Conservation (phyloP, 2,113 vertebrate genomes). For the Tyrannus savana region DNA sequence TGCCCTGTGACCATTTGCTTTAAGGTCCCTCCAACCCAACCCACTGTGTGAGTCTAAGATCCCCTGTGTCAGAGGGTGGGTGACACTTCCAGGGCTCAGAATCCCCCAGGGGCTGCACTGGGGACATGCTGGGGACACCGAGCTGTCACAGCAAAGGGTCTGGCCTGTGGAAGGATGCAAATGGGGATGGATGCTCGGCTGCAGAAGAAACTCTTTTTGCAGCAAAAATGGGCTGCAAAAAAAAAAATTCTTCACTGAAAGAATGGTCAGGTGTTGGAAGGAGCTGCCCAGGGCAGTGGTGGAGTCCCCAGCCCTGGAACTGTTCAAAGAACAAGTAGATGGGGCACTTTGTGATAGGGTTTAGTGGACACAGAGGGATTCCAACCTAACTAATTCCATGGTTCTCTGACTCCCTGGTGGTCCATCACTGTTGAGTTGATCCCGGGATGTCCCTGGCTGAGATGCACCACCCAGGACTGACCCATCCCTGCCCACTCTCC, state of each 20-base stretch:
- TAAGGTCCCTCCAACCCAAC: not conserved
- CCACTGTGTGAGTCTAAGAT: not conserved
- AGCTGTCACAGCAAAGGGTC: too few relatives aligned
- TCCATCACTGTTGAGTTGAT: not conserved
- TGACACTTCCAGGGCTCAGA: too few relatives aligned
- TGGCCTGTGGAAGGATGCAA: too few relatives aligned
- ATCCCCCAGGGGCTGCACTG: not conserved
- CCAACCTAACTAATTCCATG: not conserved
- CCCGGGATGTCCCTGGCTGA: not conserved
- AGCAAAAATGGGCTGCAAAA: too few relatives aligned
- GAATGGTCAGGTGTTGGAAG: not conserved
- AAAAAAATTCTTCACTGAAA: not conserved
- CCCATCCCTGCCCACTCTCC: not conserved
- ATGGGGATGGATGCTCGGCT: too few relatives aligned
- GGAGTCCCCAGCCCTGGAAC: not conserved
- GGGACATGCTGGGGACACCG: too few relatives aligned
- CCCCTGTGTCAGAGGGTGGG: not conserved
- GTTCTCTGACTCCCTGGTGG: not conserved
- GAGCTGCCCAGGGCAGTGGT: not conserved
- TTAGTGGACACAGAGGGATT: not conserved
- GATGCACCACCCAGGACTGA: not conserved
- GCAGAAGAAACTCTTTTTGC: too few relatives aligned
- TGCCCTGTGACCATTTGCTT: too few relatives aligned
- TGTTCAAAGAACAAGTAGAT: not conserved
- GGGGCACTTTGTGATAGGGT: not conserved